phyloP scores from a whole-genome alignment of 2,797 vertebrate genomes.

The Myotis daubentonii region DNA sequence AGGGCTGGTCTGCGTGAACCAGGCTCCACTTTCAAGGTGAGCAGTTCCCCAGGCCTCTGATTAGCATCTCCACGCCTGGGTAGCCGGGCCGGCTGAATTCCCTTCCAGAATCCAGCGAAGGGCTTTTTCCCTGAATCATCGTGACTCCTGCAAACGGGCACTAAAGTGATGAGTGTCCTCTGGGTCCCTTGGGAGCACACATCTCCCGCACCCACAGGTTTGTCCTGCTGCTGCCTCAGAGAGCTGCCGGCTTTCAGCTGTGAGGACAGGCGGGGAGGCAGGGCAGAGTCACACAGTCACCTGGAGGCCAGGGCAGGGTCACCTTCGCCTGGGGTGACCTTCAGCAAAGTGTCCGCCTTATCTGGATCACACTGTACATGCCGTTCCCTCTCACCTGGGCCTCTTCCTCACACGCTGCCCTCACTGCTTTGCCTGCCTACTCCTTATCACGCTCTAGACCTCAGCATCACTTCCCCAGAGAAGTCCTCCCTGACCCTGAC shows the following conservation, averaged over 20 bases:
- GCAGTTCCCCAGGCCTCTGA: constrained; percentile 71
- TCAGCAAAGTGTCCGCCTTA: neutral
- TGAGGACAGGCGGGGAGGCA: neutral
- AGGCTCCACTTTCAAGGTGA: constrained; percentile 39
- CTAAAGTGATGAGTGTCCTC: neutral
- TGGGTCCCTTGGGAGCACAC: neutral
- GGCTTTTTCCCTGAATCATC: constrained; percentile 73
- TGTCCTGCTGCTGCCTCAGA: neutral
- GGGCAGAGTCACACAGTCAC: neutral
- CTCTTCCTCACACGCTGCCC: neutral
- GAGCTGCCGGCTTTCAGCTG: neutral
- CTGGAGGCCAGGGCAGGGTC: neutral
- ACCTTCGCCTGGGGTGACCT: neutral
- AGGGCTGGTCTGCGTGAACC: constrained; percentile 55
- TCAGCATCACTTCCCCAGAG: neutral
- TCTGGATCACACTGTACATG: fast-evolving
- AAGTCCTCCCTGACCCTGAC: neutral
- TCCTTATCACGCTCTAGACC: neutral
- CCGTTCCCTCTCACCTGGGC: neutral
- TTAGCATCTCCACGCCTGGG: constrained; percentile 56
- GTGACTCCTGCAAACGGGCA: neutral
- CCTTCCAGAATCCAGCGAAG: constrained; percentile 66
- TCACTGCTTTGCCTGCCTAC: neutral
- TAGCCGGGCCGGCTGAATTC: constrained; percentile 65
- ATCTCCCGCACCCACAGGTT: neutral